Evolutionary conservation across 2,888 invertebrate genomes (phyloP).

Genomic region (Netelia melanura): DNA sequence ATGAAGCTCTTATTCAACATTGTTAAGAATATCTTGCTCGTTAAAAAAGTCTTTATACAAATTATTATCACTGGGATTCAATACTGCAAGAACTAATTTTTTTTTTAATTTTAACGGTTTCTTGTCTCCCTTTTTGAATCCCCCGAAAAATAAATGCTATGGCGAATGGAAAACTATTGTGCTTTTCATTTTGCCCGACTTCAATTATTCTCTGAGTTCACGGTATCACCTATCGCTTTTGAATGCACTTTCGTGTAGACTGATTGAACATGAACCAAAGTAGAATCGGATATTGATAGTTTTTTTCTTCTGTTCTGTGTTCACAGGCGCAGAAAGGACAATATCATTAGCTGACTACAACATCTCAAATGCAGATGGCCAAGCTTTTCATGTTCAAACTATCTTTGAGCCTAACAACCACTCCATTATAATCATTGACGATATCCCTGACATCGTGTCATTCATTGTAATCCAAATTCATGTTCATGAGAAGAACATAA

Average conservation of each 20-base stretch:
- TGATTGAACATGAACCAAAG: background rate
- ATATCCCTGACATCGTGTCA: constrained; percentile 85
- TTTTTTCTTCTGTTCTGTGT: constrained; percentile 5
- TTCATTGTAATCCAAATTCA: constrained; percentile 90
- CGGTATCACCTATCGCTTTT: no score
- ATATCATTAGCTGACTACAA: constrained; percentile 78
- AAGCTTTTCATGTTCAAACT: constrained; percentile 76
- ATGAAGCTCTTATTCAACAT: background rate
- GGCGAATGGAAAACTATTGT: no score
- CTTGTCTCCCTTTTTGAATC: no score
- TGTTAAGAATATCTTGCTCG: background rate
- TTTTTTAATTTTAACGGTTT: no score
- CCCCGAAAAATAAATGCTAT: no score
- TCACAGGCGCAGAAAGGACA: constrained; percentile 65
- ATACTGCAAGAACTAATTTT: no score
- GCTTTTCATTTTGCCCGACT: no score
- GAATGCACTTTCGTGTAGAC: background rate
- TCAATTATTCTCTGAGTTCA: no score
- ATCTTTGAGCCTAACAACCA: constrained; percentile 73
- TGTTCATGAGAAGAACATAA: constrained; percentile 86
- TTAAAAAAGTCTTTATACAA: no score
- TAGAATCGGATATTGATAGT: background rate
- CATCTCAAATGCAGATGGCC: constrained; percentile 69
- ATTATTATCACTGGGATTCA: no score
- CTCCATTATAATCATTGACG: constrained; percentile 83